Evolutionary conservation across 2,113 vertebrate species (phyloP), one percentile per base, ranked within the genome.

Genomic region (Apodemus speciosus): DNA sequence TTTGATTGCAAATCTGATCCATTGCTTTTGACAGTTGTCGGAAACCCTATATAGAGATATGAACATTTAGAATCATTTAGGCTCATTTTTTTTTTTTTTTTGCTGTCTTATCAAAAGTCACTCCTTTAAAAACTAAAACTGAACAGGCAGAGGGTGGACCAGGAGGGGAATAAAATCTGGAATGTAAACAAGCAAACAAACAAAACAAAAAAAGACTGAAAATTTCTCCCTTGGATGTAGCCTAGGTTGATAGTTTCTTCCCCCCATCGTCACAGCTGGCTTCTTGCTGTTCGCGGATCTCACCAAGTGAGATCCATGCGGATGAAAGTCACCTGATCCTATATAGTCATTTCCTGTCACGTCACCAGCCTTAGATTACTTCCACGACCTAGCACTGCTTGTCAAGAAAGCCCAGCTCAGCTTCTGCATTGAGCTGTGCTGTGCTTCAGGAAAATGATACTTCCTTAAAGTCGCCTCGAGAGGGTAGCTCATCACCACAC

Each of bases 321-420:
- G 98, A 98, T 98, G 98, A 99, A 99, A 99, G 98, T 97, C 96
- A 97, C 98, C 97, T 98, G 97, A 97, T 98, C 97, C 96, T 97
- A 98, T 98, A 97, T 95, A 98, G 98, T 98, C 98, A 97, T 98
- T 98, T 97, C 98, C 97, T 93, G 96, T 98, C 98, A 99, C 98
- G 97, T 96, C 98, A 98, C 98, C 98, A 98, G 97, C 97, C 98
- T 98, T 98, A 87, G 91, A 94, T 97, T 98, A 96, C 98, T 97
- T 97, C 97, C 96, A 97, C 96, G 97, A 97, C 98, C 97, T 98
- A 83, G 56, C 79, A 83, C 56, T 38, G 79, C 56, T 83, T 83
- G 62, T 62, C 98, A 98, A 97, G 97, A 97, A 98, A 97, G 97
- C 96, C 92, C 95, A 97, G 91, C 96, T 94, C 51, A 9, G 94